A percentile compares a stretch with the other conserved stretches of the same genome.
These are phyloP conservation scores for Oreotrochilus melanogaster DNA, from an alignment of 2,113 vertebrate species.

Conservation along the genomic window DNA sequence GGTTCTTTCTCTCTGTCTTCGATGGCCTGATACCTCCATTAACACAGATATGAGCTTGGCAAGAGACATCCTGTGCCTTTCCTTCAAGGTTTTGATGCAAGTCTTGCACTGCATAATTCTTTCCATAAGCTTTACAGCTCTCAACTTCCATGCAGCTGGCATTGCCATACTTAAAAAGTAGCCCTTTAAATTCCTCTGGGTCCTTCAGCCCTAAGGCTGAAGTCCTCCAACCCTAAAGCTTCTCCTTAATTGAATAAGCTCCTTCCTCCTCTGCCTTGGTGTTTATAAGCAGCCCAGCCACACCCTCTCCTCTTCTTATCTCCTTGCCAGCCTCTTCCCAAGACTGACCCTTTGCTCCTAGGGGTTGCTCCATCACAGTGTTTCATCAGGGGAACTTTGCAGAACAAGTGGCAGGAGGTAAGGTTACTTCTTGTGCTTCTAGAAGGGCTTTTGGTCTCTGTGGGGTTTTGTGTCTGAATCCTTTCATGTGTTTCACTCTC, in stretches of 20 bases:
- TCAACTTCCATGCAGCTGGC: not conserved
- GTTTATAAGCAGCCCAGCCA: not conserved
- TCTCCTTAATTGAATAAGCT: not conserved
- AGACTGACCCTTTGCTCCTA: not conserved
- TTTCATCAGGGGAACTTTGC: not conserved
- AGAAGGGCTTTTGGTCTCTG: not conserved
- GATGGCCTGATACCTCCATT: not conserved
- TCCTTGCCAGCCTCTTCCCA: not conserved
- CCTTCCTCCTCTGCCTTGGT: not conserved
- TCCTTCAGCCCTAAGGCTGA: not conserved
- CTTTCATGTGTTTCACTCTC: no score
- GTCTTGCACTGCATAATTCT: rapidly evolving
- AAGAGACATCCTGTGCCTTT: not conserved
- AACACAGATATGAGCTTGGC: not conserved
- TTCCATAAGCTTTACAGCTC: not conserved
- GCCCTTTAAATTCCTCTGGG: not conserved
- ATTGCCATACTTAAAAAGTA: not conserved
- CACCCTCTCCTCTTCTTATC: rapidly evolving
- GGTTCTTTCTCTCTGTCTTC: not conserved
- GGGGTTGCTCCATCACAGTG: not conserved
- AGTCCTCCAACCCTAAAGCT: not conserved
- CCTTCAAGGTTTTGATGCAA: not conserved
- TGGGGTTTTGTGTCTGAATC: no score
- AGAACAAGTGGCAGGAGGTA: not conserved
- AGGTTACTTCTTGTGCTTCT: not conserved